Conservation (phyloP, 2,888 invertebrate genomes). For the Cosmopolites sordidus region DNA sequence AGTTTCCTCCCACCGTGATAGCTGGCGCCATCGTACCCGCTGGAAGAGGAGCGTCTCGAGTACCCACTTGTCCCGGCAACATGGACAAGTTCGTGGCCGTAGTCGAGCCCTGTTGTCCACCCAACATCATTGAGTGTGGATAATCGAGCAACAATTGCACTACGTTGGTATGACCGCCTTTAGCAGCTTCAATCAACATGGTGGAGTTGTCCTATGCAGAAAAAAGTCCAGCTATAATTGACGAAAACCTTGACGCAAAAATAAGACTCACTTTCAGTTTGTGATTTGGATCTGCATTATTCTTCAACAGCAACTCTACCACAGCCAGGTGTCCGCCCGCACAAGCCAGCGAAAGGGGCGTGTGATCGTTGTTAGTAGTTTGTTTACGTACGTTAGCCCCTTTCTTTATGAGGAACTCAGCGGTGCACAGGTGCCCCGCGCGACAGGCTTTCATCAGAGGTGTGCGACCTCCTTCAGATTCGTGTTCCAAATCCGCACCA, state of each 20-base stretch:
- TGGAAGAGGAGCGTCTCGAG: conserved; percentile 43
- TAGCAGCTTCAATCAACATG: conserved; percentile 97
- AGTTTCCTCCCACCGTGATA: conserved; percentile 44
- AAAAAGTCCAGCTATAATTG: too few relatives aligned
- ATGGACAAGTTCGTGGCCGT: conserved; percentile 43
- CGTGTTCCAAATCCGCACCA: conserved; percentile 90
- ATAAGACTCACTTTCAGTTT: conserved; percentile 71
- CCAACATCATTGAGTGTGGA: conserved; percentile 79
- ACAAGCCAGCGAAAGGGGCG: conserved; percentile 92
- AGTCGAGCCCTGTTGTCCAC: conserved; percentile 50
- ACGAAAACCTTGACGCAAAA: not conserved
- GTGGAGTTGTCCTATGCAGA: conserved; percentile 82
- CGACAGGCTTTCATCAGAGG: conserved; percentile 98
- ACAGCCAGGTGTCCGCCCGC: conserved; percentile 93
- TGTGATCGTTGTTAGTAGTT: conserved; percentile 94
- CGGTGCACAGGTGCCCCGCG: conserved; percentile 93
- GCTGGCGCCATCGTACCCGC: conserved; percentile 39
- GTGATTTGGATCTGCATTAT: conserved; percentile 93
- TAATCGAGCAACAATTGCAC: conserved; percentile 93
- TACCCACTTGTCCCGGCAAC: conserved; percentile 44
- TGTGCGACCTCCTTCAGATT: conserved; percentile 92
- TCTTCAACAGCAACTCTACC: conserved; percentile 85
- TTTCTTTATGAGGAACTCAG: conserved; percentile 89
- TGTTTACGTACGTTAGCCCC: conserved; percentile 74
- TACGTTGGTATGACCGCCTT: conserved; percentile 94